Evolutionary conservation across 2,888 invertebrate species (phyloP).

Genomic region (Harpalus rufipes): DNA sequence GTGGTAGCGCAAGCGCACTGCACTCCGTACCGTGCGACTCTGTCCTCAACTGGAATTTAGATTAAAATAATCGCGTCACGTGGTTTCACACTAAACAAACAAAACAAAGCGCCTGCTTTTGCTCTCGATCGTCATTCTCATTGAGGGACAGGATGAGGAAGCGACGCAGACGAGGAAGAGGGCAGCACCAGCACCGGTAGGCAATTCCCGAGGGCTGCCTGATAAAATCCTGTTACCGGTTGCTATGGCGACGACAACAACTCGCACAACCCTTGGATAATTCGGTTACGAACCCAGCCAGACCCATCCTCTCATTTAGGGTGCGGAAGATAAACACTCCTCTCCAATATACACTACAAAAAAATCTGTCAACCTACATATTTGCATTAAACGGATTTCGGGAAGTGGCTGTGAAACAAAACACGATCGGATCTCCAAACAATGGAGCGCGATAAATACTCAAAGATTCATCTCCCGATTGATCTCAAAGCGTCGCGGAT

Average conservation of each 20-base stretch:
- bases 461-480: constrained; percentile 25
- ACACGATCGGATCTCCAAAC: constrained; percentile 49
- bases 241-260: constrained; percentile 72
- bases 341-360: constrained; percentile 68
- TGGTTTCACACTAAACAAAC: constrained; percentile 62
- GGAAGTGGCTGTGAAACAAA: constrained; percentile 36
- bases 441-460: constrained; percentile 33
- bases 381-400: constrained; percentile 61
- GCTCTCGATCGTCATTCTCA: constrained; percentile 63
- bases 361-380: constrained; percentile 48
- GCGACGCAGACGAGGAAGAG: neutral
- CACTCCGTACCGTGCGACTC: constrained; percentile 2
- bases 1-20: constrained; percentile 34
- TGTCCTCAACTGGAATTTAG: constrained; percentile 71
- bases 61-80: constrained; percentile 71
- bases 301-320: constrained; percentile 68
- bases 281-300: constrained; percentile 73
- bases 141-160: constrained; percentile 18
- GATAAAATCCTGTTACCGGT: constrained; percentile 74
- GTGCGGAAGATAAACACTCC: constrained; percentile 69
- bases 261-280: constrained; percentile 72
- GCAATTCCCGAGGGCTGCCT: constrained; percentile 68
- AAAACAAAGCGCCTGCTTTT: constrained; percentile 51
- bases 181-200: constrained; percentile 4
- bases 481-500: constrained; percentile 22